Base-by-base conservation (phyloP, 2,888 invertebrate genomes). In the Drosophila lutescens region DNA sequence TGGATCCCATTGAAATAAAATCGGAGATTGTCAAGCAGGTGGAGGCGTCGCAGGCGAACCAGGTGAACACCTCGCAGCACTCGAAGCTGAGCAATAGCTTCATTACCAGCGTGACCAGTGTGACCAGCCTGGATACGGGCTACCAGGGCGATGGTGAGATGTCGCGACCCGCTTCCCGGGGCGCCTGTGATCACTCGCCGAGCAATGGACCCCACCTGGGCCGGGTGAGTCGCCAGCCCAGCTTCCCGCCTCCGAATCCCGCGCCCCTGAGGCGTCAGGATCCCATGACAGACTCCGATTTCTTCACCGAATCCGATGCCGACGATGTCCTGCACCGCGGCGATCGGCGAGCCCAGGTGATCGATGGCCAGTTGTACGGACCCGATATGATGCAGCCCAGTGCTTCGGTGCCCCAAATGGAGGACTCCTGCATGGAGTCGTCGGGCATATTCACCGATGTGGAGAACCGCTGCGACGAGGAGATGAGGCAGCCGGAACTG, bases 141-240 rank as follows among this genome's bases (percentile, higher is more conserved):
- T 98, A 98, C 92, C 98, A 97, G 92, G 98, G 98, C 10, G 97
- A 97, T 92, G 97, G 97, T 6, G 97, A 97, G 93, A 96, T 96
- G 95, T 97, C 97, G 26, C 93, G 97, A 69, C 97, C 97, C 0
- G 97, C 96, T 0, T 97, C 97, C 82, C 94, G 97, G 74, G 92
- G 92, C n/a, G 95, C 95, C 17, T 95, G 96, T 38, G 96, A 96
- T 90, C 95, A 95, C 89, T 95, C 96, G 5, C 94, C 94, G 6
- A 92, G 94, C 53, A 94, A 94, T 79, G 94, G 93, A 13, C 92
- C 94, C 59, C 81, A 87, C 1, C 44, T 87, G 69, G 87, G 87
- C 0, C 69, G 81, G 0, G 85, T 86, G 2, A 77, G 82, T 20
- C 91, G 93, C 2, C 92, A 93, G 82, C 93, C 93, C 4, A 91